Percentiles rank a stretch among this genome's conserved stretches.
phyloP scores from a whole-genome alignment of 1,140 invertebrate genomes.

The Drosophila pruinosa region DNA sequence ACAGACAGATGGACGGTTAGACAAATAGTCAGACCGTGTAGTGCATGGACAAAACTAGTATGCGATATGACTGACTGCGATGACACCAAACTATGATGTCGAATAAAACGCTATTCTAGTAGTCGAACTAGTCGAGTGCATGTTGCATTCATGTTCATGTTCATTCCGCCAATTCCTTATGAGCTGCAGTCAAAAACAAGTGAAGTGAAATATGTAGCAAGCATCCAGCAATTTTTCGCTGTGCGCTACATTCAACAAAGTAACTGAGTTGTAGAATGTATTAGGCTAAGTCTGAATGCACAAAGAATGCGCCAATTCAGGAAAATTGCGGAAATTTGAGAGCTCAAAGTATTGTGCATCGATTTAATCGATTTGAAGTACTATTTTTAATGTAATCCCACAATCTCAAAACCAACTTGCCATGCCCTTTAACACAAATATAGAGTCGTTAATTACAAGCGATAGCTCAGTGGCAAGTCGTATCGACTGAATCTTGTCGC shows the following conservation, averaged over 20 bases:
- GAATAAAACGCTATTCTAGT: slow-evolving; percentile 25
- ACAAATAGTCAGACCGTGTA: slow-evolving; percentile 13
- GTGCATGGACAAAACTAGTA: slow-evolving; percentile 53
- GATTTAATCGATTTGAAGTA: no score
- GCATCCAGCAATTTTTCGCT: slow-evolving; percentile 32
- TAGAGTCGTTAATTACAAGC: background rate
- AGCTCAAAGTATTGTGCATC: no score
- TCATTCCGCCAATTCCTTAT: slow-evolving; percentile 28
- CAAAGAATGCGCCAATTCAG: background rate
- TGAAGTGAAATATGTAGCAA: slow-evolving; percentile 46
- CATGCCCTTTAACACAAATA: background rate
- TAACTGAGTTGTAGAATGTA: background rate
- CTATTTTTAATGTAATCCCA: background rate
- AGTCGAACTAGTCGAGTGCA: background rate
- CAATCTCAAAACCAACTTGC: background rate
- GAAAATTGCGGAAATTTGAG: background rate
- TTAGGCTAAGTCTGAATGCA: no score
- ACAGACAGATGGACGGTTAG: slow-evolving; percentile 3
- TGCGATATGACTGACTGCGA: slow-evolving; percentile 68
- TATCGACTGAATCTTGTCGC: background rate
- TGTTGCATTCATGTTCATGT: slow-evolving; percentile 11
- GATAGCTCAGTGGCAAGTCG: slow-evolving; percentile 14
- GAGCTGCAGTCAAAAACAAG: background rate
- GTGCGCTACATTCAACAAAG: slow-evolving; percentile 3
- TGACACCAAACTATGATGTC: slow-evolving; percentile 42